Conservation (phyloP, 2,888 invertebrate species). For the Prenolepis imparis region DNA sequence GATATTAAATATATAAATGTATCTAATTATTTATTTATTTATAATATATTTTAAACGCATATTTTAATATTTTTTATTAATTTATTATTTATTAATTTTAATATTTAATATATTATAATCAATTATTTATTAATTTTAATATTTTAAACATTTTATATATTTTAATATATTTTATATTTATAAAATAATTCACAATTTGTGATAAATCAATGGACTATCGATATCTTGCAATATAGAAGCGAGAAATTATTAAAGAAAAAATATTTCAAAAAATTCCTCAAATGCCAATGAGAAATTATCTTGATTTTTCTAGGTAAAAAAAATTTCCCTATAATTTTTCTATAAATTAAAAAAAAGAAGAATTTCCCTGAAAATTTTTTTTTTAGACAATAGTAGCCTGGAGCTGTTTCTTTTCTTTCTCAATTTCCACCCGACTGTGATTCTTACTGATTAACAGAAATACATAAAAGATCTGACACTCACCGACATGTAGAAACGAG, state of each 20-base stretch:
- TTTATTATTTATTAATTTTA: no score
- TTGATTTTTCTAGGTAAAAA: neutral
- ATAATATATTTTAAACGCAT: neutral
- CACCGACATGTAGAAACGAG: slow-evolving; percentile 93
- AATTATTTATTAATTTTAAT: neutral
- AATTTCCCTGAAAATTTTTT: neutral
- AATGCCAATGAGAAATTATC: neutral
- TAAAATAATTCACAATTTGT: neutral
- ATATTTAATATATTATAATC: no score
- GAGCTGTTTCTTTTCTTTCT: neutral
- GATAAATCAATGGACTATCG: neutral
- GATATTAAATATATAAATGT: neutral
- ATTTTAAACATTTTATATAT: neutral
- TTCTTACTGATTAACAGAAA: neutral
- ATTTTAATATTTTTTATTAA: no score
- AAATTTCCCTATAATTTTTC: neutral
- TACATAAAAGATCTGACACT: slow-evolving; percentile 78
- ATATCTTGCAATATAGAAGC: neutral
- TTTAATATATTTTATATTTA: no score
- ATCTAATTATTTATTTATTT: neutral
- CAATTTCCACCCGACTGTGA: neutral
- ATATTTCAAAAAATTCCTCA: neutral
- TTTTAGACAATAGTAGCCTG: neutral
- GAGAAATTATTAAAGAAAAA: neutral
- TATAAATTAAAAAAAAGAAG: neutral